phyloP scores from a whole-genome alignment of 2,113 vertebrate genomes.

The Suricata suricatta region DNA sequence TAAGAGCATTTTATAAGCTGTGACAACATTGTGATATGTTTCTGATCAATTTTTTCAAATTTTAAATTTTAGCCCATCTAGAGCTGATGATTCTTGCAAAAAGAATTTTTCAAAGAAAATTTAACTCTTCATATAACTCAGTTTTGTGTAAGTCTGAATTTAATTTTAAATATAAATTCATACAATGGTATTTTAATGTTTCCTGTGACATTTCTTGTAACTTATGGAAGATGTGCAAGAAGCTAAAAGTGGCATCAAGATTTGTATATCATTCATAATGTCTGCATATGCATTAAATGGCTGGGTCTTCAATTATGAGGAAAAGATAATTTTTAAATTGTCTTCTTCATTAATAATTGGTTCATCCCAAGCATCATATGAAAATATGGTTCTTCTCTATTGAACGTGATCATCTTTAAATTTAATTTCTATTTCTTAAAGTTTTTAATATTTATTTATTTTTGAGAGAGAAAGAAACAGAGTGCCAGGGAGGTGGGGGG shows the following conservation, averaged over 20 bases:
- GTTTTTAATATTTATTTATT: too few relatives aligned
- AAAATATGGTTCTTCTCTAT: background rate
- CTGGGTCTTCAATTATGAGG: background rate
- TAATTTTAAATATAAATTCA: conserved; percentile 31
- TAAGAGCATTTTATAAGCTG: background rate
- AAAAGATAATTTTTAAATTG: background rate
- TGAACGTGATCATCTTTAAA: background rate
- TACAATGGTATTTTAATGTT: conserved; percentile 43
- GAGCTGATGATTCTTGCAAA: background rate
- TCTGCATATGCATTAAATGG: background rate
- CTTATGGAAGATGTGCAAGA: background rate
- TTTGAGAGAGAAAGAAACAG: too few relatives aligned
- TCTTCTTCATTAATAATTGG: background rate
- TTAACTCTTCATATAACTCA: background rate
- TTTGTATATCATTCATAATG: background rate
- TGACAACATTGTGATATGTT: background rate
- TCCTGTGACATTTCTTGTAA: conserved; percentile 4
- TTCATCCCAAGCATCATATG: background rate
- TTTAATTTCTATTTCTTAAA: background rate
- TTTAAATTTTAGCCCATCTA: background rate
- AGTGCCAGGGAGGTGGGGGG: too few relatives aligned
- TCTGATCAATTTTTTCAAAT: conserved; percentile 25
- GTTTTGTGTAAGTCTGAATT: conserved; percentile 10
- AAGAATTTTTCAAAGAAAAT: conserved; percentile 43
- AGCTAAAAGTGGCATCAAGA: background rate